Base-by-base conservation (phyloP, 2,113 vertebrate genomes). In the Corythornis cristatus region DNA sequence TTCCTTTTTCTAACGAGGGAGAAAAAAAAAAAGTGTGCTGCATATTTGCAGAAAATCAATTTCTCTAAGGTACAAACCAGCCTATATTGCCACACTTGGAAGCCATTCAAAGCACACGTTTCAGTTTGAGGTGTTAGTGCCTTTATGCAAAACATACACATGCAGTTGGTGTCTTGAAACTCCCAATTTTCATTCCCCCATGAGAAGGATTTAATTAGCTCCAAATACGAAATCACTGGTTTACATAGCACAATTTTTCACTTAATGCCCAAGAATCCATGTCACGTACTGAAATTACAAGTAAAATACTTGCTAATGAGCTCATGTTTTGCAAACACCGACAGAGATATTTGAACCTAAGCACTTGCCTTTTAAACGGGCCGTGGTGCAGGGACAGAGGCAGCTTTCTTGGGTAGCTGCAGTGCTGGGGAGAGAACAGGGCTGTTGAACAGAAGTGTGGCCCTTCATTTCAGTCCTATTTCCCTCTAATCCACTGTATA, bases 181-280 rank as follows among this genome's bases (percentile, higher is more conserved):
- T 62, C 53, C 12, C 45, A 35, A n/a, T 83, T 92, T 92, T 89
- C 72, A n/a, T 89, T 94, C 67, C 67, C 78, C 10, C 0, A 0
- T 83, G 89, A 92, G 67, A 48, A 73, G 54, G 25, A 80, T 76
- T 89, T 96, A 96, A 95, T 83, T 95, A 46, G 71, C 43, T 86
- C 89, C 68, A 89, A 94, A 80, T 40, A 70, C 51, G 81, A 92
- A 92, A 79, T 40, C 18, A 15, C 58, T 84, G 62, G 62, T 87
- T 88, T 45, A 70, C 74, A 51, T 14, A n/a, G 71, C 20, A 58
- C 62, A 60, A 13, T n/a, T 62, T 71, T 85, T 43, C 33, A 43
- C 71, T 88, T 86, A 56, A 31, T 76, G 48, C 25, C 81, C 74
- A 51, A 50, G 42, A 76, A 94, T 19, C 43, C 64, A 17, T 28